Conservation (phyloP, 1,140 invertebrate species). For the Idris sp. region DNA sequence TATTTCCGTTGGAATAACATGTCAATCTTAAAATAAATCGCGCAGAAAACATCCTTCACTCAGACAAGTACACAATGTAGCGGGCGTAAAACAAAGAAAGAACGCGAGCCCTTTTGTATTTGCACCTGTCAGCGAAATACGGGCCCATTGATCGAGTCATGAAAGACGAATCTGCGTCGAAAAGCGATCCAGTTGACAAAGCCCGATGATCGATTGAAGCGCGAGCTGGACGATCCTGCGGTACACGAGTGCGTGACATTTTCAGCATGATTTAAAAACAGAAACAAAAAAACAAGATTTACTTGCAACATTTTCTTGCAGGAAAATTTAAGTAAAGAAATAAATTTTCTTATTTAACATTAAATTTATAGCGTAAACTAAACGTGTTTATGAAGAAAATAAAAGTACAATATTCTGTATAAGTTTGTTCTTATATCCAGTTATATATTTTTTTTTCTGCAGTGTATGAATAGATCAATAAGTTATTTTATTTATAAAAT, state of each 20-base stretch:
- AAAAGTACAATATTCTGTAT: too few relatives aligned
- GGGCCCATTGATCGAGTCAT: conserved; percentile 60
- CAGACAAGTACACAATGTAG: conserved; percentile 44
- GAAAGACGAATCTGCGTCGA: conserved; percentile 62
- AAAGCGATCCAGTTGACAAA: conserved; percentile 59
- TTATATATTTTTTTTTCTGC: too few relatives aligned
- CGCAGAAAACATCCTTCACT: conserved; percentile 62
- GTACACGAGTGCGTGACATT: conserved; percentile 62
- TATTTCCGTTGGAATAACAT: conserved; percentile 61
- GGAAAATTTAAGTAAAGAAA: too few relatives aligned
- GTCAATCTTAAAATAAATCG: conserved; percentile 62
- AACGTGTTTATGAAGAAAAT: too few relatives aligned
- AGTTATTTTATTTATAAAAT: too few relatives aligned
- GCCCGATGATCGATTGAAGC: conserved; percentile 66
- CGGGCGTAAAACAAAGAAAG: conserved; percentile 57
- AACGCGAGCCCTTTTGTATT: conserved; percentile 56
- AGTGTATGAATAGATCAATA: too few relatives aligned
- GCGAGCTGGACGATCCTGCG: conserved; percentile 54
- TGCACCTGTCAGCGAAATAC: conserved; percentile 60
- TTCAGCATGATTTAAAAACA: too few relatives aligned
- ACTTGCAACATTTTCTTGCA: too few relatives aligned
- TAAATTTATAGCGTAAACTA: too few relatives aligned
- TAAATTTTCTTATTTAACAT: too few relatives aligned
- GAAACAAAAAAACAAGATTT: too few relatives aligned
- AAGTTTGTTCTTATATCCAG: too few relatives aligned